Evolutionary conservation across 2,797 vertebrate genomes (phyloP).

Genomic region (Danio aesculapii): DNA sequence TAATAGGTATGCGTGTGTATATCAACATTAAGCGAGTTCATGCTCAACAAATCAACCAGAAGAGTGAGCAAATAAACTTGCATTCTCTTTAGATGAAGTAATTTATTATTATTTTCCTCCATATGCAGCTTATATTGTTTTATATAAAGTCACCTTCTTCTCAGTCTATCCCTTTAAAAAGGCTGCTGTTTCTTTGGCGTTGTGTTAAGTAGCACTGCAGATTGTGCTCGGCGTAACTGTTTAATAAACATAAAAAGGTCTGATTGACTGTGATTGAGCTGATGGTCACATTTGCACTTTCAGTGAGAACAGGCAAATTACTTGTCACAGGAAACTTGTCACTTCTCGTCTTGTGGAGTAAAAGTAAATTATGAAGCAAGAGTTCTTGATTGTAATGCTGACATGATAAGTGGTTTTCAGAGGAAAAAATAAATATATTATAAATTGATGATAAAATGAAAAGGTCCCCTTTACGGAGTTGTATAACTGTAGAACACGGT

Average conservation of each 20-base stretch:
- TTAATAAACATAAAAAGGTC: not conserved
- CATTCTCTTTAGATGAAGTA: too few species aligned
- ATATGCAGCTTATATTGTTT: too few species aligned
- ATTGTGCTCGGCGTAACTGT: not conserved
- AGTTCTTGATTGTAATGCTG: not conserved
- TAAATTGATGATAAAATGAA: not conserved
- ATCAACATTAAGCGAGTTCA: too few species aligned
- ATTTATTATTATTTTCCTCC: too few species aligned
- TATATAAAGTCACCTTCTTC: too few species aligned
- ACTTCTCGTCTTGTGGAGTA: not conserved
- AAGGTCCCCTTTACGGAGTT: not conserved
- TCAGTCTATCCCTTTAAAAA: too few species aligned
- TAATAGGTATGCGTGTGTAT: too few species aligned
- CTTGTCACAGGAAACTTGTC: not conserved
- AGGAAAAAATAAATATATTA: not conserved
- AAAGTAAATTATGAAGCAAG: not conserved
- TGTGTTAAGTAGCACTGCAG: not conserved
- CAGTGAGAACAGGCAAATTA: not conserved
- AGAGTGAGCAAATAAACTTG: too few species aligned
- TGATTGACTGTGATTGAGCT: not conserved
- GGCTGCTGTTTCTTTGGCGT: not conserved
- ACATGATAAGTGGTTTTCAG: not conserved
- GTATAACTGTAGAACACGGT: not conserved
- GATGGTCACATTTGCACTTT: not conserved
- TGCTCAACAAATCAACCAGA: too few species aligned